These are phyloP conservation scores for Cephus sareptanus DNA, from an alignment of 2,888 invertebrate genomes.

Conservation along the genomic window DNA sequence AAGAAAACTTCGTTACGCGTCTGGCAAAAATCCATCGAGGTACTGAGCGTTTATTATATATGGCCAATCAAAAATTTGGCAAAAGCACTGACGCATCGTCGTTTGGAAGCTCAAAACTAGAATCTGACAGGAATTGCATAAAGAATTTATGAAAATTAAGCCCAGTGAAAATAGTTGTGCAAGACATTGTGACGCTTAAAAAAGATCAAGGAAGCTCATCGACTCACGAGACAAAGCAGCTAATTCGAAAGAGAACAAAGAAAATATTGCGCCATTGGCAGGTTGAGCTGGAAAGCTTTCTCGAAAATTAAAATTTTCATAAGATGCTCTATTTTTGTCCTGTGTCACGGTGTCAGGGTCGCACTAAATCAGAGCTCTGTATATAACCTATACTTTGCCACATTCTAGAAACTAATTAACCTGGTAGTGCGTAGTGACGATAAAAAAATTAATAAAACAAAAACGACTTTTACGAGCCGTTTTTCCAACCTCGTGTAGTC, in stretches of 20 bases:
- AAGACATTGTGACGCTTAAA: neutral
- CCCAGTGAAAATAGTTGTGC: neutral
- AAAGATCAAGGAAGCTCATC: neutral
- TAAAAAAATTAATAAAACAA: neutral
- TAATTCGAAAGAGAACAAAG: neutral
- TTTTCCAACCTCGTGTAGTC: neutral
- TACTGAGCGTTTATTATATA: neutral
- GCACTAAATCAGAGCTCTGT: neutral
- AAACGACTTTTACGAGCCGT: neutral
- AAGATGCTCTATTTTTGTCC: conserved; percentile 40
- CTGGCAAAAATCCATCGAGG: neutral
- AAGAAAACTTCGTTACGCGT: conserved; percentile 2
- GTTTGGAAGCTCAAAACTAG: neutral
- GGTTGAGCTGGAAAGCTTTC: neutral
- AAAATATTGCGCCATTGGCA: neutral
- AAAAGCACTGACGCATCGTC: neutral
- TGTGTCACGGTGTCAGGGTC: conserved; percentile 55
- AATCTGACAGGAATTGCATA: neutral
- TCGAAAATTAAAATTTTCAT: neutral
- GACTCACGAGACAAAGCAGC: neutral
- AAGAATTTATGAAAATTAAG: neutral
- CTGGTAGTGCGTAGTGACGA: neutral
- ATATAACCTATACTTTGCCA: neutral
- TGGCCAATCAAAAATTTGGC: neutral
- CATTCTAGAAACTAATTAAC: neutral